Percentiles rank a stretch among this genome's conserved stretches.
Evolutionary conservation across 2,113 vertebrate species (phyloP).

Genomic region (Holacanthus passer): DNA sequence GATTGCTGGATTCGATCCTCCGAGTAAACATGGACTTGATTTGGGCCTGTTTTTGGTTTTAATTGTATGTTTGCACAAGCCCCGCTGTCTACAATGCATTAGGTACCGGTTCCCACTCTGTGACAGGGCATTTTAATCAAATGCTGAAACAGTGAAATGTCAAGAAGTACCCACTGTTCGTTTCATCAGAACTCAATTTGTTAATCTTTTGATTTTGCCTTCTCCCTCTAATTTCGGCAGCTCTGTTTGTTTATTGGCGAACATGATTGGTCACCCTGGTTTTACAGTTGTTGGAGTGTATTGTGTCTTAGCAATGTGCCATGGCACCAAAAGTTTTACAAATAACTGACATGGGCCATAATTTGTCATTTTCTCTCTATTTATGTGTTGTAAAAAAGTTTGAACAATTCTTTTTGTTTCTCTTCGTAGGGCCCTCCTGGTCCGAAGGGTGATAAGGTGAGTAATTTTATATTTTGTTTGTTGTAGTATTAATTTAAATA

Average conservation of each 20-base stretch:
- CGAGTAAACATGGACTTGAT: conserved; percentile 73
- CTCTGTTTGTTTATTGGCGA: conserved; percentile 43
- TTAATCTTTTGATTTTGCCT: conserved; percentile 42
- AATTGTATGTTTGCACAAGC: conserved; percentile 74
- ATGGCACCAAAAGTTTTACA: conserved; percentile 8
- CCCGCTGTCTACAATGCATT: conserved; percentile 40
- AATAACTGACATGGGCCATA: neutral
- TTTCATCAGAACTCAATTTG: conserved; percentile 57
- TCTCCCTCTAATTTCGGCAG: conserved; percentile 6
- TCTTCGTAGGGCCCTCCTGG: conserved; percentile 91
- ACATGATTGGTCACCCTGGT: conserved; percentile 21
- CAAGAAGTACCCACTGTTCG: conserved; percentile 52
- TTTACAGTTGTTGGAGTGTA: conserved; percentile 8
- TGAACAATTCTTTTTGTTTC: conserved; percentile 13
- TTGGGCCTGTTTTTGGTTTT: conserved; percentile 64
- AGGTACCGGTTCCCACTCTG: conserved; percentile 46
- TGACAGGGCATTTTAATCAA: conserved; percentile 66
- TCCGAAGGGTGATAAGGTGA: conserved; percentile 97
- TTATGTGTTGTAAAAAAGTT: neutral
- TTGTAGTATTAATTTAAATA: neutral
- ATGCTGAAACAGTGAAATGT: conserved; percentile 43
- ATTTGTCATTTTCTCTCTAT: conserved; percentile 10
- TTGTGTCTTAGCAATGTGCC: neutral
- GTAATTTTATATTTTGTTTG: conserved; percentile 60
- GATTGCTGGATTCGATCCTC: conserved; percentile 69